Percentiles rank a stretch among this genome's conserved stretches.
Conservation (phyloP, 2,797 vertebrate species). For the Ciconia nigra region DNA sequence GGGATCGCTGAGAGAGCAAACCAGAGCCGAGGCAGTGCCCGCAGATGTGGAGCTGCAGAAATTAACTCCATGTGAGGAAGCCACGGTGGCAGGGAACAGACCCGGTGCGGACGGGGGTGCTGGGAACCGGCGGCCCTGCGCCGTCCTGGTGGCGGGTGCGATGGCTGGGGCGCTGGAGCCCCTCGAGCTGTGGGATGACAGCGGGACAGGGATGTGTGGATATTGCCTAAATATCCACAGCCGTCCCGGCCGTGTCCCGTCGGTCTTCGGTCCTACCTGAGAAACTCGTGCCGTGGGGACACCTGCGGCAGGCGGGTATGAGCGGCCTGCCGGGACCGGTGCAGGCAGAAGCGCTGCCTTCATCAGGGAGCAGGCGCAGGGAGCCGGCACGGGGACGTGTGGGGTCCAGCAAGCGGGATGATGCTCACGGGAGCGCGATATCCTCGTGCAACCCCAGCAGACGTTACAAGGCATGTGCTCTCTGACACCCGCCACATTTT, state of each 20-base stretch:
- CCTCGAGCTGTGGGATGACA: accelerated
- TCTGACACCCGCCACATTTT: accelerated
- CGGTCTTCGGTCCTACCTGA: not conserved
- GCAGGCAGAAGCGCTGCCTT: not conserved
- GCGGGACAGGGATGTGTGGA: not conserved
- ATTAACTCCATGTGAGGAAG: not conserved
- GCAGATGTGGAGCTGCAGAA: not conserved
- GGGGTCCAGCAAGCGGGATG: accelerated
- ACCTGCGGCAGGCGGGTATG: not conserved
- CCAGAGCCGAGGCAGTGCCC: not conserved
- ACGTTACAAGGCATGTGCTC: accelerated
- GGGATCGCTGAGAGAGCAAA: not conserved
- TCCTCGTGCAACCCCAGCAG: not conserved
- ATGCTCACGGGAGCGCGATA: not conserved
- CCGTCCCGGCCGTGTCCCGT: accelerated
- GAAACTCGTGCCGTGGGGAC: not conserved
- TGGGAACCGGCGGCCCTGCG: not conserved
- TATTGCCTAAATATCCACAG: not conserved
- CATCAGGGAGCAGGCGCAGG: not conserved
- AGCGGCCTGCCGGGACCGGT: accelerated
- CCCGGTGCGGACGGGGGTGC: accelerated
- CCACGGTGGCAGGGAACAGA: not conserved
- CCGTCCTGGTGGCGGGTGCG: accelerated
- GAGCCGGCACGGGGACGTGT: not conserved
- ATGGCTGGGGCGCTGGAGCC: accelerated